Evolutionary conservation across 2,797 vertebrate genomes (phyloP).

Genomic region (Margarornis squamiger): DNA sequence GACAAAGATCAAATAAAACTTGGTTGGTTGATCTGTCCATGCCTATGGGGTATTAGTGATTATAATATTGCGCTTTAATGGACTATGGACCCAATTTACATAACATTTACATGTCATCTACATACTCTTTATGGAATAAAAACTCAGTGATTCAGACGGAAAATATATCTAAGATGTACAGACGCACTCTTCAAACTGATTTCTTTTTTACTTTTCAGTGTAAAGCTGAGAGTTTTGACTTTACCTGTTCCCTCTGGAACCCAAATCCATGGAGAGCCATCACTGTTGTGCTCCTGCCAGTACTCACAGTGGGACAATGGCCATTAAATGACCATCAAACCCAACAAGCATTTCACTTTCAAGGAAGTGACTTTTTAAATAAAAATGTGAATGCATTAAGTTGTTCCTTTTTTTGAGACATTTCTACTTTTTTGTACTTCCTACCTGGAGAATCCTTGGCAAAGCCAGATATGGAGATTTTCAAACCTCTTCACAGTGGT

Average conservation of each 20-base stretch:
- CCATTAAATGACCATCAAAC: background rate
- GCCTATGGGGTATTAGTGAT: constrained; percentile 64
- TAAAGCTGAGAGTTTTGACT: background rate
- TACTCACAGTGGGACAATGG: background rate
- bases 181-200: background rate
- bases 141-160: constrained; percentile 2
- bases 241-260: background rate
- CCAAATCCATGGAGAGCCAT: background rate
- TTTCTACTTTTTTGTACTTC: background rate
- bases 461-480: background rate
- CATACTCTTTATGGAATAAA: constrained; percentile 43
- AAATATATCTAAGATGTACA: constrained; percentile 34
- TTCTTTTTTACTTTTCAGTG: background rate
- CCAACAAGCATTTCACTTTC: background rate
- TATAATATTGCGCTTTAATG: constrained; percentile 61
- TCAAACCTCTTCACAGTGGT: background rate
- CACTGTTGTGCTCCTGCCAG: background rate
- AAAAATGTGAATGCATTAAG: background rate
- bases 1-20: constrained; percentile 64
- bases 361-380: background rate
- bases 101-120: constrained; percentile 51
- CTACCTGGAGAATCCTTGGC: background rate
- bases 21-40: constrained; percentile 44
- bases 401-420: background rate
- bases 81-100: constrained; percentile 50